A percentile compares a stretch with the other conserved stretches of the same genome.
Evolutionary conservation across 2,113 vertebrate species (phyloP).

Genomic region (Castor canadensis): DNA sequence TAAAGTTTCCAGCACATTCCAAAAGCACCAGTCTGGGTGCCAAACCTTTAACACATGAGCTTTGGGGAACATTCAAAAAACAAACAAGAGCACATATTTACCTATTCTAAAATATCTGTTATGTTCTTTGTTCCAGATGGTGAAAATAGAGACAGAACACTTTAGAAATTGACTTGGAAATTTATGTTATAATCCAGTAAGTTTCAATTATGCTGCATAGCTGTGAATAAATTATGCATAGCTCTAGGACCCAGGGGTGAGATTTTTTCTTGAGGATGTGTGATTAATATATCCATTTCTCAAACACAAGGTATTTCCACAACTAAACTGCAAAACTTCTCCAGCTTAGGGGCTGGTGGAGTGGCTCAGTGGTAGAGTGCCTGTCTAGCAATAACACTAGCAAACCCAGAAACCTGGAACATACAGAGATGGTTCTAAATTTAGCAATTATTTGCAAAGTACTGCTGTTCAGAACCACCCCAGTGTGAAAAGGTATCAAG

Average conservation of each 20-base stretch:
- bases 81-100: background rate
- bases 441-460: background rate
- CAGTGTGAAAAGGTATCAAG: background rate
- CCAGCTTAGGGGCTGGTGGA: too few relatives aligned
- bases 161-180: constrained; percentile 1
- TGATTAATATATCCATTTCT: background rate
- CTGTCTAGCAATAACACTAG: background rate
- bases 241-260: background rate
- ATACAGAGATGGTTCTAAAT: background rate
- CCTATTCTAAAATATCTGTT: background rate
- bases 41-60: background rate
- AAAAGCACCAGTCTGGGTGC: background rate
- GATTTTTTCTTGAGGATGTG: background rate
- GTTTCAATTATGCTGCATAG: background rate
- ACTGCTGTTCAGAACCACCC: background rate
- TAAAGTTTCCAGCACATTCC: background rate
- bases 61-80: too few relatives aligned
- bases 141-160: background rate
- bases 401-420: background rate
- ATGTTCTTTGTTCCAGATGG: background rate
- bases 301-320: background rate
- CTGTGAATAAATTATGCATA: background rate
- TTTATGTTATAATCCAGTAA: background rate
- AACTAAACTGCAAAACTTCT: background rate
- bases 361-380: too few relatives aligned